Evolutionary conservation across 2,113 vertebrate genomes (phyloP).

Genomic region (Empidonax alnorum): DNA sequence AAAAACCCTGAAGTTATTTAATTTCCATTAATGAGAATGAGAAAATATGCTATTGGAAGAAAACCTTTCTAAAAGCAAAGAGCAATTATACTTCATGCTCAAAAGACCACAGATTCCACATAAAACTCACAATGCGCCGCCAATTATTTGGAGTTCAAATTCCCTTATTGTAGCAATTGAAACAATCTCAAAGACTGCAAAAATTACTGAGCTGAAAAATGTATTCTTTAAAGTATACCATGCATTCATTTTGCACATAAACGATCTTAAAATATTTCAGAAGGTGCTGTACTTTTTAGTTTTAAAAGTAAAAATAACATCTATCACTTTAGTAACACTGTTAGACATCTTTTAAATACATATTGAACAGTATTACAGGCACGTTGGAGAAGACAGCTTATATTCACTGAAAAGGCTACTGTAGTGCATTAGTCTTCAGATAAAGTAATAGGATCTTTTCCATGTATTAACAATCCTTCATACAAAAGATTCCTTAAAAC

Average conservation of each 20-base stretch:
- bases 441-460: slow-evolving; percentile 47
- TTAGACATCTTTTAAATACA: slow-evolving; percentile 62
- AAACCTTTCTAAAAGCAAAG: slow-evolving; percentile 71
- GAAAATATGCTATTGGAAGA: slow-evolving; percentile 62
- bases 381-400: slow-evolving; percentile 45
- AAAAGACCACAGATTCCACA: slow-evolving; percentile 71
- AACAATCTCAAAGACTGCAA: slow-evolving; percentile 69
- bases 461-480: slow-evolving; percentile 35
- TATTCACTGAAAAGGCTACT: slow-evolving; percentile 56
- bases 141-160: slow-evolving; percentile 78
- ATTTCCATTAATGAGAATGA: slow-evolving; percentile 75
- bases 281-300: slow-evolving; percentile 45
- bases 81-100: slow-evolving; percentile 70
- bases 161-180: slow-evolving; percentile 65
- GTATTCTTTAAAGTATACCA: slow-evolving; percentile 62
- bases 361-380: slow-evolving; percentile 50
- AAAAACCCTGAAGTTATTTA: slow-evolving; percentile 37
- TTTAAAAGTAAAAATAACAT: slow-evolving; percentile 69
- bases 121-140: slow-evolving; percentile 65
- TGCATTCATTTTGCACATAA: slow-evolving; percentile 67
- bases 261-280: slow-evolving; percentile 56
- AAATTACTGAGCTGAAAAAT: slow-evolving; percentile 67
- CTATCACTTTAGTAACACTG: slow-evolving; percentile 27
- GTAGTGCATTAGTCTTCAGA: slow-evolving; percentile 48
- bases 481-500: slow-evolving; percentile 50